Base-by-base conservation (phyloP, 1,140 invertebrate genomes). In the Brachionus calyciflorus region DNA sequence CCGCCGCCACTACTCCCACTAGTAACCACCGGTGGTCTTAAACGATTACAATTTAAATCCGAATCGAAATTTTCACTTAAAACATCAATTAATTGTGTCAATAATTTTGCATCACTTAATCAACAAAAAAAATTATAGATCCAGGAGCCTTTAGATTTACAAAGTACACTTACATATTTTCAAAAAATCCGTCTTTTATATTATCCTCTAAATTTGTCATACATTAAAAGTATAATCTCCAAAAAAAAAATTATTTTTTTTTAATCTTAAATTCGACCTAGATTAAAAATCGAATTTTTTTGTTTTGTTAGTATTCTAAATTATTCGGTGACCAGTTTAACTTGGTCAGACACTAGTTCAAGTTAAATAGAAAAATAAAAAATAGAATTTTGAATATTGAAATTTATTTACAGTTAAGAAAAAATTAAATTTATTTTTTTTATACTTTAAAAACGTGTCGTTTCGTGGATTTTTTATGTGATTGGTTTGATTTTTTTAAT, bases 401-500 rank as follows among this genome's bases (percentile, higher is more conserved):
- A 37, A 37, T 37, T 37, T 37, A 37, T 37, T 37, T 37, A 37
- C 33, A 37, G 3, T 37, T 37, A 5, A 37, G 9, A 37, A 37
- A 37, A 37, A 37, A 9, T 37, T 37, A 37, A 37, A 37, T 3
- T 37, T 37, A 37, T 37, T 37, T 37, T 37, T 37, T 37, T n/a
- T n/a, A n/a, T n/a, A n/a, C n/a, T n/a, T n/a, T n/a, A n/a, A n/a
- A n/a, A n/a, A n/a, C n/a, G n/a, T 37, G 3, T 37, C 9, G 3
- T 37, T 37, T 37, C 9, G 30, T 33, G 24, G 28, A 10, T n/a
- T 30, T 19, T 37, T 28, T 60, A 65, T 30, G 9, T n/a, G 12
- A 65, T 21, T 26, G 19, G 46, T 76, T 82, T 77, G 57, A 79
- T 81, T 78, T 94, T 95, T 81, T 93, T 92, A 65, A 95, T 91